Evolutionary conservation across 2,113 vertebrate species (phyloP), one percentile per base, ranked within the genome.

Genomic region (Toxotes chatareus): DNA sequence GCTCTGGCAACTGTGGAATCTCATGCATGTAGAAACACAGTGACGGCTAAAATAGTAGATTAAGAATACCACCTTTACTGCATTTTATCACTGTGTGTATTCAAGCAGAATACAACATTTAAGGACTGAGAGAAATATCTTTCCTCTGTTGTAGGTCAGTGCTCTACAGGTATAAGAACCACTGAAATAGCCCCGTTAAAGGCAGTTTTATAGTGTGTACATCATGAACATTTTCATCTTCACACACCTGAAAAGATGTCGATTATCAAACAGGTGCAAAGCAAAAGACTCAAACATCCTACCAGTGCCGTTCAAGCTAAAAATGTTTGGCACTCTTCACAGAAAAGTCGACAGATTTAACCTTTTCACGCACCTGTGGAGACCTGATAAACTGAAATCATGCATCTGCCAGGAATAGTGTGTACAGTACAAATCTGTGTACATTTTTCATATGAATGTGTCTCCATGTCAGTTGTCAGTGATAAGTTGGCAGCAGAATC

Each of bases 371-470:
- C 77, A 62, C 73, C 73, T 73, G 79, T 64, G 8, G 55, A 68
- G 34, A 53, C 71, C 67, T 49, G 79, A 88, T 70, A 80, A 75
- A 46, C 23, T 19, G 21, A 51, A 47, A 6, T 1, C 60, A 0
- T 3, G 27, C 70, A 62, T 44, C 69, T 65, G 63, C 59, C 73
- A 47, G 40, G 56, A 34, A 42, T 14, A 9, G 63, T 0, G 19
- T 36, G 34, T 4, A 4, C 77, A 27, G 73, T 19, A 21, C 65
- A 72, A 31, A 73, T 75, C 44, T 57, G 4, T 31, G 73, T 21
- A 27, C 3, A 21, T 32, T 34, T 17, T 55, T n/a, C 23, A 47
- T 6, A 53, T n/a, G 32, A 57, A 65, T 4, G 11, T 17, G 68
- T 44, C 42, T 73, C 12, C 6, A 1, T 61, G 23, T 56, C 27